These are phyloP conservation scores for Petrosia ficiformis DNA, from an alignment of 37 sponge, comb jelly and placozoan species.

Conservation along the genomic window DNA sequence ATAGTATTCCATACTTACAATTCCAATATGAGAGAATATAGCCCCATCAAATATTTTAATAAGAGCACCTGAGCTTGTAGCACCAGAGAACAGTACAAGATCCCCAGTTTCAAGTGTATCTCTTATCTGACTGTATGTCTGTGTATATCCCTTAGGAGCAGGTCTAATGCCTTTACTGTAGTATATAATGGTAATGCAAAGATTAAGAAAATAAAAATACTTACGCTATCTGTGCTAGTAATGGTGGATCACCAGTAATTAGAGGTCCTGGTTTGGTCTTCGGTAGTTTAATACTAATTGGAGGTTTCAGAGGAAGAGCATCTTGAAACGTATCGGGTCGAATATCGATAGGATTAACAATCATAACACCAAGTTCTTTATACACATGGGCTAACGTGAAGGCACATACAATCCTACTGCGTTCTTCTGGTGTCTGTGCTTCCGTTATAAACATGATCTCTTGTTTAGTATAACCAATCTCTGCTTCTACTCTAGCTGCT, in stretches of 20 bases:
- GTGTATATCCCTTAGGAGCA: slow-evolving; percentile 13
- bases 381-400: slow-evolving; percentile 63
- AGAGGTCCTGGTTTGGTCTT: slow-evolving; percentile 47
- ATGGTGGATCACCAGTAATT: slow-evolving; percentile 32
- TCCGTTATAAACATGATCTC: slow-evolving; percentile 27
- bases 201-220: slow-evolving; percentile 1
- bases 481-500: slow-evolving; percentile 4
- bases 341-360: slow-evolving; percentile 21
- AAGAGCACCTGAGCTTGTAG: slow-evolving; percentile 60
- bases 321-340: slow-evolving; percentile 24
- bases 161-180: slow-evolving; percentile 51
- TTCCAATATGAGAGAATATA: slow-evolving; percentile 74
- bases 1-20: slow-evolving; percentile 65
- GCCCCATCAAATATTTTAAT: slow-evolving; percentile 79
- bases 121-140: neutral
- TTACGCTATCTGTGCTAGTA: slow-evolving; percentile 57
- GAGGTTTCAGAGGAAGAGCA: slow-evolving; percentile 17
- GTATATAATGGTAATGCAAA: neutral
- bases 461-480: slow-evolving; percentile 1
- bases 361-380: slow-evolving; percentile 29
- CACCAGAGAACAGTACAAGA: slow-evolving; percentile 63
- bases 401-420: slow-evolving; percentile 34
- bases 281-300: slow-evolving; percentile 50
- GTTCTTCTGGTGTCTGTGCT: slow-evolving; percentile 16
- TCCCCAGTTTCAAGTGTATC: slow-evolving; percentile 32